Percentiles rank a stretch among this genome's conserved stretches.
Evolutionary conservation across 2,113 vertebrate species (phyloP).

Genomic region (Sarotherodon lohbergeri): DNA sequence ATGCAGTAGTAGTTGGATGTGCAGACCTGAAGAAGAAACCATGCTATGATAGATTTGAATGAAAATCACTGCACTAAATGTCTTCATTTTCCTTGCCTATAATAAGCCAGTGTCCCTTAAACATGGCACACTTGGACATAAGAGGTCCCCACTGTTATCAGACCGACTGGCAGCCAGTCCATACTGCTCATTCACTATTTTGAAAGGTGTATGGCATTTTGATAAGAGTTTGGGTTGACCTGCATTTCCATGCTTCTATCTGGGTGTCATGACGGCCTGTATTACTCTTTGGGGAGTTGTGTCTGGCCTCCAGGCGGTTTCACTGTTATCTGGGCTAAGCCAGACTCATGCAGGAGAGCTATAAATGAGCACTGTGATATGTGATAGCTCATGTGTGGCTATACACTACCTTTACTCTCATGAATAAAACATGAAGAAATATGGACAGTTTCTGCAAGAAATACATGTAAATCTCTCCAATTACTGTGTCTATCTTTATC

Average conservation of each 20-base stretch:
- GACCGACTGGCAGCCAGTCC: conserved; percentile 19
- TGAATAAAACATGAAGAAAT: conserved; percentile 66
- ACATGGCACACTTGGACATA: background rate
- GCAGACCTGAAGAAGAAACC: background rate
- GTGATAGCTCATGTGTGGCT: conserved; percentile 66
- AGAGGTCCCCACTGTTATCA: conserved; percentile 30
- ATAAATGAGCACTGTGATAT: conserved; percentile 58
- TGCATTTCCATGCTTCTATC: conserved; percentile 62
- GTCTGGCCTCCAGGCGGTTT: conserved; percentile 62
- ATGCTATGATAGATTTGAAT: background rate
- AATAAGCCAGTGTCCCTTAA: background rate
- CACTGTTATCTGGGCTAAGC: conserved; percentile 66
- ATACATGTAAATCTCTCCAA: background rate
- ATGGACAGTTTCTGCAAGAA: conserved; percentile 22
- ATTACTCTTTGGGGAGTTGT: conserved; percentile 64
- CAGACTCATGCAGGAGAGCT: conserved; percentile 61
- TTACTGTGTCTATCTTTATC: conserved; percentile 1
- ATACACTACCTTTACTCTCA: conserved; percentile 49
- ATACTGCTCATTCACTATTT: conserved; percentile 20
- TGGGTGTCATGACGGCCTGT: conserved; percentile 61
- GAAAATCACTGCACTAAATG: conserved; percentile 3
- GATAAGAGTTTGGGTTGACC: conserved; percentile 61
- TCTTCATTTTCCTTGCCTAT: background rate
- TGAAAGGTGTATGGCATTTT: conserved; percentile 48
- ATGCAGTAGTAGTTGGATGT: background rate